These are phyloP conservation scores for Sinella curviseta DNA, from an alignment of 1,140 invertebrate genomes.

Conservation along the genomic window DNA sequence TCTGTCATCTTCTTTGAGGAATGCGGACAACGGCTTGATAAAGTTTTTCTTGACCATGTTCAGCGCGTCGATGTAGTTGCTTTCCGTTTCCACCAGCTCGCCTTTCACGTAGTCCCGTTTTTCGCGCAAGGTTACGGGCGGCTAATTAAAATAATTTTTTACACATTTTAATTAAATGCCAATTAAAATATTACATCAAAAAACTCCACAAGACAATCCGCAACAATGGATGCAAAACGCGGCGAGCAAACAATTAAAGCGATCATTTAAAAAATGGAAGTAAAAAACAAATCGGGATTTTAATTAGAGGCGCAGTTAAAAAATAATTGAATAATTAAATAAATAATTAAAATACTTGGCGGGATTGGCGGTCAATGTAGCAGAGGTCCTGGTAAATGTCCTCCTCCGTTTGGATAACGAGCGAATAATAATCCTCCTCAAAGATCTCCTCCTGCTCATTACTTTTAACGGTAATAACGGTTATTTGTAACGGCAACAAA, in stretches of 20 bases:
- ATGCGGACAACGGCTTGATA: slow-evolving; percentile 70
- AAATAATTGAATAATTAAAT: background rate
- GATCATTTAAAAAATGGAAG: no score
- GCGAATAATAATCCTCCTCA: slow-evolving; percentile 49
- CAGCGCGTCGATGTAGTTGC: slow-evolving; percentile 93
- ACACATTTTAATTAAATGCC: background rate
- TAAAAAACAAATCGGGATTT: background rate
- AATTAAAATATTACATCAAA: background rate
- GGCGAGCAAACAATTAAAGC: background rate
- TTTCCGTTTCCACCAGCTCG: slow-evolving; percentile 94
- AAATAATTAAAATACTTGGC: slow-evolving; percentile 37
- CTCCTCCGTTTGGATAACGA: slow-evolving; percentile 60
- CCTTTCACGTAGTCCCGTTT: slow-evolving; percentile 94
- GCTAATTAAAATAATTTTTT: slow-evolving; percentile 33
- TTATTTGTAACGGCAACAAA: slow-evolving; percentile 46
- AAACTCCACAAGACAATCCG: slow-evolving; percentile 18
- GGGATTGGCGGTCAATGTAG: slow-evolving; percentile 58
- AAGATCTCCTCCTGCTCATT: slow-evolving; percentile 47
- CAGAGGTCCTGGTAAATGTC: slow-evolving; percentile 81
- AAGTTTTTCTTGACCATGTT: slow-evolving; percentile 82
- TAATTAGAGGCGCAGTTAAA: no score
- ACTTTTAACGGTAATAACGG: slow-evolving; percentile 57
- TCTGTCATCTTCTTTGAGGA: slow-evolving; percentile 72
- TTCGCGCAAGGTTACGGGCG: slow-evolving; percentile 58
- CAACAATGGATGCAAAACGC: slow-evolving; percentile 25